A percentile compares a stretch with the other conserved stretches of the same genome.
Evolutionary conservation across 2,888 invertebrate species (phyloP).

Genomic region (Trichogramma evanescens): DNA sequence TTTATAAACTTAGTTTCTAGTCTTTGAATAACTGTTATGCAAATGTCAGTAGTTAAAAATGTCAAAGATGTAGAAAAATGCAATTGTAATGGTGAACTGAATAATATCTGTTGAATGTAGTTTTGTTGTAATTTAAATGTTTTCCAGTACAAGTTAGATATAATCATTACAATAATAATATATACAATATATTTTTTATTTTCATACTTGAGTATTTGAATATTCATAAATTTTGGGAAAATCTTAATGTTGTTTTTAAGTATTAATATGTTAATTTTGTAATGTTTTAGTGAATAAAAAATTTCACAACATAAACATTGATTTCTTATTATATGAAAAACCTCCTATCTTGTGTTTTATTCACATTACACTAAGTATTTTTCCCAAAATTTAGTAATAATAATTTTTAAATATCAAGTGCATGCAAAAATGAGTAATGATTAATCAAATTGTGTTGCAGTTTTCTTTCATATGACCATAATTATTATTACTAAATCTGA

Average conservation of each 20-base stretch:
- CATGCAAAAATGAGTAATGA: too few species aligned
- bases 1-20: too few species aligned
- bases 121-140: neutral
- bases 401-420: conserved; percentile 2
- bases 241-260: conserved; percentile 16
- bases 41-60: neutral
- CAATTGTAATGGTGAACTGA: neutral
- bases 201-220: neutral
- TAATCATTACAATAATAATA: too few species aligned
- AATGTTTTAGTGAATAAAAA: conserved; percentile 13
- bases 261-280: conserved; percentile 3
- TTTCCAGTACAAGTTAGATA: too few species aligned
- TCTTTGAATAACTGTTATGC: too few species aligned
- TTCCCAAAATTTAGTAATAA: conserved; percentile 26
- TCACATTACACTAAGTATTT: conserved; percentile 28
- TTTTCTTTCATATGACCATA: neutral
- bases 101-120: neutral
- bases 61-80: neutral
- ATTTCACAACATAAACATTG: neutral
- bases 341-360: neutral
- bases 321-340: neutral
- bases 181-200: too few species aligned
- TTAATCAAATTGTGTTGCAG: neutral
- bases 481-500: too few species aligned
- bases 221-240: conserved; percentile 24